These are phyloP conservation scores for Drosophila pachea DNA, from an alignment of 1,140 invertebrate species.

Conservation along the genomic window DNA sequence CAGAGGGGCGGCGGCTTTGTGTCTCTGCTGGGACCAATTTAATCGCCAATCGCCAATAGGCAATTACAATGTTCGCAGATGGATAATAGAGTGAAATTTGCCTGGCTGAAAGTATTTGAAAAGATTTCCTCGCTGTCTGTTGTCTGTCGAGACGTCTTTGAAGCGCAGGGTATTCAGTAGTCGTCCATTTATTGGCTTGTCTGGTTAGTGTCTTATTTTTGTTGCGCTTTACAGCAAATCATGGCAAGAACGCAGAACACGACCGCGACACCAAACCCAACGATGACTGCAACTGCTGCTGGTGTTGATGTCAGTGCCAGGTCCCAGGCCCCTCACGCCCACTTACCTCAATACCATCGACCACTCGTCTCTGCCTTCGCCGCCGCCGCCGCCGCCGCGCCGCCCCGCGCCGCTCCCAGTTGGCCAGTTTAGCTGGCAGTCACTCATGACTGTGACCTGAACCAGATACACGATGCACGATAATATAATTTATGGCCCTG, in stretches of 20 bases:
- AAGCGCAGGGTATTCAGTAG: slow-evolving; percentile 1
- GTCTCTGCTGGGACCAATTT: no score
- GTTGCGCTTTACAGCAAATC: slow-evolving; percentile 60
- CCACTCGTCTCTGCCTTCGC: no score
- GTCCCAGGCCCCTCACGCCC: slow-evolving; percentile 2
- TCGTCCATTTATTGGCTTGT: background rate
- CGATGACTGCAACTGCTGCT: slow-evolving; percentile 37
- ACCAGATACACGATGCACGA: slow-evolving; percentile 75
- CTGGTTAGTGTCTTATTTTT: slow-evolving; percentile 28
- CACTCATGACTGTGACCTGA: slow-evolving; percentile 74
- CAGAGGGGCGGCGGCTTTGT: no score
- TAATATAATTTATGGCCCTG: slow-evolving; percentile 75
- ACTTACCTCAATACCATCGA: background rate
- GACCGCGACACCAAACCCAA: slow-evolving; percentile 54
- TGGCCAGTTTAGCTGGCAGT: slow-evolving; percentile 46
- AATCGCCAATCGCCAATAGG: no score
- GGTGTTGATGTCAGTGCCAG: slow-evolving; percentile 44
- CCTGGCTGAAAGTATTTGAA: no score
- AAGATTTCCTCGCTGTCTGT: no score
- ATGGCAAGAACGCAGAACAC: slow-evolving; percentile 58
- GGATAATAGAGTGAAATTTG: no score
- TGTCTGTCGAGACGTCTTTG: no score
- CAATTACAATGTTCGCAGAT: no score
- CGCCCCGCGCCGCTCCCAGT: background rate
- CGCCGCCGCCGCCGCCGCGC: no score